phyloP scores from a whole-genome alignment of 1,140 invertebrate genomes.

The Drosophila nannoptera region DNA sequence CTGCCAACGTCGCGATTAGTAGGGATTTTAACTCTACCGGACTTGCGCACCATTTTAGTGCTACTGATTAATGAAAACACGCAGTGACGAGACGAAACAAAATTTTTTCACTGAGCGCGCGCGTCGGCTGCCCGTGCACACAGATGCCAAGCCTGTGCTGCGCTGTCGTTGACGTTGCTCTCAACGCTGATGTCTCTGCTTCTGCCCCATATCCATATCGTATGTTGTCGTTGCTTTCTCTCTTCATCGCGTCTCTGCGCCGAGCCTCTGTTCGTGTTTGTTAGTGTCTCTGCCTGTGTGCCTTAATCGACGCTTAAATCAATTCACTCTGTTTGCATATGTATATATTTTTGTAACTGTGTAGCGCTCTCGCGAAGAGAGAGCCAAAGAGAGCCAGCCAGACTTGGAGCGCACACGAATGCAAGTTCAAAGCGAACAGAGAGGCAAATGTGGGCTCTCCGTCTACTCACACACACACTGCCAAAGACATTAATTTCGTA shows the following conservation, averaged over 20 bases:
- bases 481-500: conserved; percentile 51
- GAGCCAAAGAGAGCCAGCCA: no score
- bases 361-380: conserved; percentile 12
- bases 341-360: conserved; percentile 27
- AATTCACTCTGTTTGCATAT: conserved; percentile 74
- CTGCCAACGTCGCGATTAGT: conserved; percentile 53
- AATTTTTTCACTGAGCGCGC: conserved; percentile 49
- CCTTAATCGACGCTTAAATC: conserved; percentile 72
- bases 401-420: conserved; percentile 47
- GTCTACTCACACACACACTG: conserved; percentile 12
- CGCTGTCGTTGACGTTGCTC: conserved; percentile 9
- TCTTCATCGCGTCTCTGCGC: conserved; percentile 5
- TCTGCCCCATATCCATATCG: conserved; percentile 54
- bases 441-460: conserved; percentile 5
- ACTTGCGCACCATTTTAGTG: conserved; percentile 77
- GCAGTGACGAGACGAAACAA: conserved; percentile 44
- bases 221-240: conserved; percentile 55
- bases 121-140: conserved; percentile 11
- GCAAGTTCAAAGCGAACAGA: conserved; percentile 7
- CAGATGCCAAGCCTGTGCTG: conserved; percentile 35
- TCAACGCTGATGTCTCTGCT: conserved; percentile 2
- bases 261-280: conserved; percentile 16
- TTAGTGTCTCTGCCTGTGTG: conserved; percentile 37
- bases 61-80: conserved; percentile 72
- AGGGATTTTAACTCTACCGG: conserved; percentile 75